Evolutionary conservation across 2,888 invertebrate genomes (phyloP), one percentile per base, ranked within the genome.

Genomic region (Drosophila longiperda): DNA sequence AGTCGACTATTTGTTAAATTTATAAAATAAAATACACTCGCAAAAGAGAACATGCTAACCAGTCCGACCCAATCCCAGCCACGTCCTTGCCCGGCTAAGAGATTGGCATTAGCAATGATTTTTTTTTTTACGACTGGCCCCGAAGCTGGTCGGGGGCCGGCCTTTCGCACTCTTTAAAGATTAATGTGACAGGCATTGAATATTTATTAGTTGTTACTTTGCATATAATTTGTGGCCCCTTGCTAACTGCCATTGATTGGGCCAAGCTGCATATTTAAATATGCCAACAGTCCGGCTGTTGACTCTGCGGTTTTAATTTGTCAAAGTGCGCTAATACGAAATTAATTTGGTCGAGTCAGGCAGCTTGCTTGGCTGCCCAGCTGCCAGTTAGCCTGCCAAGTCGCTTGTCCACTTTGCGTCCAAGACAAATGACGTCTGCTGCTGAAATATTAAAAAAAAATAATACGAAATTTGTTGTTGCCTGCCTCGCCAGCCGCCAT

Each of bases 51-150:
- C 53, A 63, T 67, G 63, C 68, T 59, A 71, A 64, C 64, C 76
- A 58, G 50, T 23, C 34, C 49, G 38, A 53, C 34, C 65, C 42
- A 60, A 48, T 53, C 55, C 52, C 54, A 8, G 23, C 20, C 67
- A n/a, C 23, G n/a, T n/a, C 33, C 66, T 15, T 12, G 75, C 61
- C 66, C 38, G 52, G 73, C 78, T 74, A 84, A 90, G 68, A 90
- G 85, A 90, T 89, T 90, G 90, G 90, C 90, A 85, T 90, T 85
- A 87, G 89, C 87, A 87, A 86, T 86, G 85, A 78, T 74, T 80
- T 83, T 71, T 67, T 67, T 89, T 26, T 26, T 26, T 82, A 70
- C 73, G 76, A 73, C 62, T 50, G 50, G 54, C 29, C 33, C 61
- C 63, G 26, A 12, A 40, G 40, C 36, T 38, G 52, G 57, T 20